Evolutionary conservation across 2,113 vertebrate genomes (phyloP).

Genomic region (Vicugna pacos): DNA sequence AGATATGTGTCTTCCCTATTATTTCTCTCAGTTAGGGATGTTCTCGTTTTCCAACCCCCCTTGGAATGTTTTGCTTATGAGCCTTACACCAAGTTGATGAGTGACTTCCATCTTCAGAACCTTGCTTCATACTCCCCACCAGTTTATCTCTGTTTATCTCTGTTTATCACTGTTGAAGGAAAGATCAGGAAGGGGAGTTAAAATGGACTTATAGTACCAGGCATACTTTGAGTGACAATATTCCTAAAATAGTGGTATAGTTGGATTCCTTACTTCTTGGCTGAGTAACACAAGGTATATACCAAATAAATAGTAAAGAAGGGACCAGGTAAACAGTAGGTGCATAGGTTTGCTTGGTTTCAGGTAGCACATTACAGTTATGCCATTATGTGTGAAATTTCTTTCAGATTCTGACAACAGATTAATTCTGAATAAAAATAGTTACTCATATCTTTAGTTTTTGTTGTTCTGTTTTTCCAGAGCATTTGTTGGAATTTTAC

Average conservation of each 20-base stretch:
- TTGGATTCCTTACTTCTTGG: background rate
- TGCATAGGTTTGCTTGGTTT: background rate
- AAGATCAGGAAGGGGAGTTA: background rate
- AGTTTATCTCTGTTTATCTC: background rate
- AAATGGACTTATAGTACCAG: too few relatives aligned
- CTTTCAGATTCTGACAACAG: background rate
- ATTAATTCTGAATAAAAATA: background rate
- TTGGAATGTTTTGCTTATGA: background rate
- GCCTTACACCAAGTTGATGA: background rate
- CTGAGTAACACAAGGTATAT: background rate
- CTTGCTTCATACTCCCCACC: background rate
- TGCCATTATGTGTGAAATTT: background rate
- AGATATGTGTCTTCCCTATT: background rate
- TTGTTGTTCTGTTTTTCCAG: background rate
- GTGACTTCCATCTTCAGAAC: background rate
- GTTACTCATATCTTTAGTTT: background rate
- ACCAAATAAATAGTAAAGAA: background rate
- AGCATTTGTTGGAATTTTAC: background rate
- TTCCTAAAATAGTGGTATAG: background rate
- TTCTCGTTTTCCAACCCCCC: background rate
- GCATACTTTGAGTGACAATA: background rate
- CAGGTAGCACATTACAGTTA: background rate
- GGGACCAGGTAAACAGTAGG: background rate
- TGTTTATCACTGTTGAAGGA: background rate
- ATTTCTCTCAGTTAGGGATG: background rate